Percentiles rank a stretch among this genome's conserved stretches.
Evolutionary conservation across 1,140 invertebrate species (phyloP).

Genomic region (Drosophila asahinai): DNA sequence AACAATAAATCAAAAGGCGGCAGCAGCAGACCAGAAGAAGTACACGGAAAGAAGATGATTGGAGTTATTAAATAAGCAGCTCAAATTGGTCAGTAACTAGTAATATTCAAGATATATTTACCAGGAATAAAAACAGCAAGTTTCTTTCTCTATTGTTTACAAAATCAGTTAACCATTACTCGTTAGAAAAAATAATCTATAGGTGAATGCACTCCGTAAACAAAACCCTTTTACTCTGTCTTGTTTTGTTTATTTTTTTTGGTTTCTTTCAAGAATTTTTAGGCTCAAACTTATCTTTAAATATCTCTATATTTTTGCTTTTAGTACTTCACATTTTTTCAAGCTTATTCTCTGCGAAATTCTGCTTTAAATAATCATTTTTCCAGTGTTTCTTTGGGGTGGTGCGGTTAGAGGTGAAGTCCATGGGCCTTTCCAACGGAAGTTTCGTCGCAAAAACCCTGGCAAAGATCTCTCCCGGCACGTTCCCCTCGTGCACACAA

Average conservation of each 20-base stretch:
- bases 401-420: neutral
- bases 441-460: slow-evolving; percentile 9
- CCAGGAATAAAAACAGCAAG: neutral
- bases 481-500: slow-evolving; percentile 10
- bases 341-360: neutral
- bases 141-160: neutral
- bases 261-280: neutral
- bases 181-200: slow-evolving; percentile 1
- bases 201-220: slow-evolving; percentile 5
- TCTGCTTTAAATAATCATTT: neutral
- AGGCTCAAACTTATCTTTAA: neutral
- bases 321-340: neutral
- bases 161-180: slow-evolving; percentile 12
- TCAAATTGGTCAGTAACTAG: too few relatives aligned
- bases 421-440: slow-evolving; percentile 13
- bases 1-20: slow-evolving; percentile 72
- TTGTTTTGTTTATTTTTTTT: slow-evolving; percentile 2
- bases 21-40: slow-evolving; percentile 24
- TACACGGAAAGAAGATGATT: slow-evolving; percentile 13
- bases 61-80: neutral
- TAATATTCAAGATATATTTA: neutral
- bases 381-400: neutral
- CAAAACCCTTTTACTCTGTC: neutral
- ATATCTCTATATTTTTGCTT: neutral
- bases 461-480: slow-evolving; percentile 32